These are phyloP conservation scores for Harpalus rufipes DNA, from an alignment of 2,888 invertebrate species.

Conservation along the genomic window DNA sequence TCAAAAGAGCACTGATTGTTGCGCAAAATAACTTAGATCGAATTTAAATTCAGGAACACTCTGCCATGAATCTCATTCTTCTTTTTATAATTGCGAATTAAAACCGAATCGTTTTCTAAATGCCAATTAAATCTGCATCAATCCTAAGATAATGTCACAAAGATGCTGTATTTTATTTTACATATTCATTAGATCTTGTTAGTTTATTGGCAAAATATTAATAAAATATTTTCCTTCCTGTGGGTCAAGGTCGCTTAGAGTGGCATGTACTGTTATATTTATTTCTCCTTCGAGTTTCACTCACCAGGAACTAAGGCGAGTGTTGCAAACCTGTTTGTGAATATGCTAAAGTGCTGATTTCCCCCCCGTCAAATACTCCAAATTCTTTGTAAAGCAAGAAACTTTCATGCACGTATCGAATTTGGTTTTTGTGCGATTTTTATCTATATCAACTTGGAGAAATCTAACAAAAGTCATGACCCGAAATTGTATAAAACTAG, in stretches of 20 bases:
- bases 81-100: too few species aligned
- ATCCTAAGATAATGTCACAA: too few species aligned
- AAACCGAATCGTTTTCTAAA: too few species aligned
- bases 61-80: too few species aligned
- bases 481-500: background rate
- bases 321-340: constrained; percentile 19
- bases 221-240: background rate
- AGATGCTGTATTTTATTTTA: too few species aligned
- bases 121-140: too few species aligned
- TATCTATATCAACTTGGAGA: background rate
- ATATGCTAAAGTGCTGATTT: constrained; percentile 13
- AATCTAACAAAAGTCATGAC: background rate
- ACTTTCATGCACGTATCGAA: constrained; percentile 11
- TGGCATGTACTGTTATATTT: constrained; percentile 19
- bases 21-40: too few species aligned
- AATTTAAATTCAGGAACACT: too few species aligned
- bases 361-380: constrained; percentile 13
- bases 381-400: constrained; percentile 14
- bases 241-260: constrained; percentile 23
- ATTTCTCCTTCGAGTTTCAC: background rate
- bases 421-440: constrained; percentile 5
- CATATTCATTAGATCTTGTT: too few species aligned
- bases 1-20: too few species aligned
- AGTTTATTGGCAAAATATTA: too few species aligned
- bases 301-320: constrained; percentile 21